A percentile compares a stretch with the other conserved stretches of the same genome.
phyloP scores from a whole-genome alignment of 2,797 vertebrate genomes.

The Phrynocephalus forsythii region DNA sequence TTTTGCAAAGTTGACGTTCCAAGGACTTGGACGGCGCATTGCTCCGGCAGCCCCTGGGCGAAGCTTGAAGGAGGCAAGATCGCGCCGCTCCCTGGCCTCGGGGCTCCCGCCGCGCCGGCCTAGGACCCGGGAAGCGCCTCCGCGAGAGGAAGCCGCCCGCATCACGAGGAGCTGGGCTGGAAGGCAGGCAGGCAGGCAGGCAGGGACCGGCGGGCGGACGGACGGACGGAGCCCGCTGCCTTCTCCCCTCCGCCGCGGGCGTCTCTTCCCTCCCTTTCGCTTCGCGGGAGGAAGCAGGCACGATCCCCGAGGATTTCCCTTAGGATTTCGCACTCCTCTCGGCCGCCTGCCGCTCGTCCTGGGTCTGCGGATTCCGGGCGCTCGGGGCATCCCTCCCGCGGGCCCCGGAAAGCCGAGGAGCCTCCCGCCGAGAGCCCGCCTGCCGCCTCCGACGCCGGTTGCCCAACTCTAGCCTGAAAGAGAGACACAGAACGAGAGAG shows the following conservation, averaged over 20 bases:
- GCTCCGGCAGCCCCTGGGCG: conserved; percentile 66
- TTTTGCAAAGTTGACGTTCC: conserved; percentile 79
- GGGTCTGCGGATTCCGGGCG: conserved; percentile 55
- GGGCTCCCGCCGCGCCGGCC: conserved; percentile 31
- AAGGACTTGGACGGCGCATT: conserved; percentile 63
- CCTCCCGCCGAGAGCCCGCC: background rate
- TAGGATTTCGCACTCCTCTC: too few species aligned
- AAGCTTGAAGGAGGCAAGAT: conserved; percentile 57
- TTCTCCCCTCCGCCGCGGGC: conserved; percentile 45
- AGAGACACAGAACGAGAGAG: background rate
- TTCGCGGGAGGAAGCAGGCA: too few species aligned
- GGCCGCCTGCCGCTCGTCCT: conserved; percentile 14
- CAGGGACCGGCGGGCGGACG: conserved; percentile 51
- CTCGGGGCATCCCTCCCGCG: conserved; percentile 57
- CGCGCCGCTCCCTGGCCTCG: conserved; percentile 55
- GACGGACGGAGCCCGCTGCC: conserved; percentile 58
- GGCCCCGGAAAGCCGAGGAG: conserved; percentile 62
- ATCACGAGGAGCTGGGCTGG: too few species aligned
- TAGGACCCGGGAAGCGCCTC: conserved; percentile 51
- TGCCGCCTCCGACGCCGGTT: background rate
- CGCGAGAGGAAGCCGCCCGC: conserved; percentile 30
- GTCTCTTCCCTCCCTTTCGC: conserved; percentile 34
- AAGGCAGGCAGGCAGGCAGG: conserved; percentile 41
- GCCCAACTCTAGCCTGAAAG: background rate
- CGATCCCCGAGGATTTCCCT: too few species aligned